These are phyloP conservation scores for Aphis craccivora DNA, from an alignment of 1,140 invertebrate species.

Conservation along the genomic window DNA sequence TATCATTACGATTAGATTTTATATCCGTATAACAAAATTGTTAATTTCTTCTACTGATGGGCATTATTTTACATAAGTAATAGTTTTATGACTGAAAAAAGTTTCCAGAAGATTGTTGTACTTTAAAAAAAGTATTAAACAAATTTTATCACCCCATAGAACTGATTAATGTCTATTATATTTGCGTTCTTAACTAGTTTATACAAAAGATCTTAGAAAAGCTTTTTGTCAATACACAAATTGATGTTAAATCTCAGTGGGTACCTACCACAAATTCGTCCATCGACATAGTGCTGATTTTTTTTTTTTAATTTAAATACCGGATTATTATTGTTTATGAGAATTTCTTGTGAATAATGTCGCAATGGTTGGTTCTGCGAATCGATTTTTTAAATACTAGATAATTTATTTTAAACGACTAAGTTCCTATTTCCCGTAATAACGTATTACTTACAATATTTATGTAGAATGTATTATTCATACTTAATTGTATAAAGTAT, in stretches of 20 bases:
- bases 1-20: not conserved
- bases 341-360: not conserved
- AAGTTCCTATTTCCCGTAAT: too few relatives aligned
- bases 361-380: not conserved
- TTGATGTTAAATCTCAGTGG: not conserved
- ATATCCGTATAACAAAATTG: not conserved
- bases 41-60: not conserved
- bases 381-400: not conserved
- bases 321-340: not conserved
- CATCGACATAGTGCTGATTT: not conserved
- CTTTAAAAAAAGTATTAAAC: not conserved
- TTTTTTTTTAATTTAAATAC: not conserved
- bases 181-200: not conserved
- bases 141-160: not conserved
- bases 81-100: not conserved
- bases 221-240: not conserved
- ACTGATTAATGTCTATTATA: not conserved
- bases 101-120: not conserved
- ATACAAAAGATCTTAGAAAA: not conserved
- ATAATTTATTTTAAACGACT: not conserved
- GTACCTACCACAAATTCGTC: not conserved
- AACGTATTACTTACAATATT: too few relatives aligned
- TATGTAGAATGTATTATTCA: too few relatives aligned
- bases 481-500: too few relatives aligned
- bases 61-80: not conserved